phyloP scores from a whole-genome alignment of 2,113 vertebrate species.

The Pachycephala philippinensis region DNA sequence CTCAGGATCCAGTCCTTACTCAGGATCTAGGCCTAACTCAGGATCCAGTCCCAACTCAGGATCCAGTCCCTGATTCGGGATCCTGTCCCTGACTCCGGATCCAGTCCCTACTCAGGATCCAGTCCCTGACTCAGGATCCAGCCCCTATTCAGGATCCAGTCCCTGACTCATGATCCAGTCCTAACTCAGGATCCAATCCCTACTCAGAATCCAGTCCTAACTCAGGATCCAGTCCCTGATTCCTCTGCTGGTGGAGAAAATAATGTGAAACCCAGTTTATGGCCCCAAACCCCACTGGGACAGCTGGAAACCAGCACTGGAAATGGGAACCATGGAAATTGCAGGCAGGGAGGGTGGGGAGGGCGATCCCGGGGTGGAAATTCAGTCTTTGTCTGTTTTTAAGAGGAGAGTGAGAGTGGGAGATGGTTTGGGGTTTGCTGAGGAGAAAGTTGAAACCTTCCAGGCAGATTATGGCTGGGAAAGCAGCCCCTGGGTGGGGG shows the following conservation, averaged over 20 bases:
- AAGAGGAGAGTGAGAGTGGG: background rate
- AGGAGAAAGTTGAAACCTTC: background rate
- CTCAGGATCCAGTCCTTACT: fast-evolving
- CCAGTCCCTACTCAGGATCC: background rate
- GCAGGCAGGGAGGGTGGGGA: background rate
- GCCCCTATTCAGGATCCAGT: background rate
- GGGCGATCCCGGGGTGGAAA: background rate
- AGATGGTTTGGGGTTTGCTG: background rate
- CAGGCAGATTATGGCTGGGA: fast-evolving
- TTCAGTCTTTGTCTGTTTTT: background rate
- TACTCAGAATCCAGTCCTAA: too few relatives aligned
- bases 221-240: background rate
- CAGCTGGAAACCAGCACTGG: background rate
- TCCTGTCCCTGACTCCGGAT: background rate
- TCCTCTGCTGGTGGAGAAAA: background rate
- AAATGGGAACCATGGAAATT: background rate
- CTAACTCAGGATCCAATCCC: too few relatives aligned
- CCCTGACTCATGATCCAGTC: background rate
- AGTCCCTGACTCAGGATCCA: background rate
- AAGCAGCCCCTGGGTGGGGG: background rate
- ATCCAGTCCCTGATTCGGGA: background rate
- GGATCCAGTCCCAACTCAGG: background rate
- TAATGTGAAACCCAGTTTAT: background rate
- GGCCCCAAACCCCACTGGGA: background rate
- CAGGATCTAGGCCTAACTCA: fast-evolving